phyloP scores from a whole-genome alignment of 2,113 vertebrate genomes.

The Elachura formosa region DNA sequence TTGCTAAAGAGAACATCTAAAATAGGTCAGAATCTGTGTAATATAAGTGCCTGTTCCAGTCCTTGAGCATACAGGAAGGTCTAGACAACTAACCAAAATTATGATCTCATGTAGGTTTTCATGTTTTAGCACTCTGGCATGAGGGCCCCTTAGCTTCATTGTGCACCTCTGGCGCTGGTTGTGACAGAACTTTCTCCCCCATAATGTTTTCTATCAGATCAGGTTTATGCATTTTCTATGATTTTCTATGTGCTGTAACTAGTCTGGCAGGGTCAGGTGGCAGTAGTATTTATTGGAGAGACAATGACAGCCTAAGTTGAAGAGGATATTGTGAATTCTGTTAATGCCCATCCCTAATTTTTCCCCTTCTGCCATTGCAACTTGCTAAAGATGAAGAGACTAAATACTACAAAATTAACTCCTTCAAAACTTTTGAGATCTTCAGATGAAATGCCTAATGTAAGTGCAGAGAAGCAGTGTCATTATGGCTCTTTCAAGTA shows the following conservation, averaged over 20 bases:
- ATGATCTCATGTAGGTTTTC: background rate
- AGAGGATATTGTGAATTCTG: background rate
- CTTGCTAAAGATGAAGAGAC: background rate
- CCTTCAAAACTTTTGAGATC: background rate
- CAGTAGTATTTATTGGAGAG: background rate
- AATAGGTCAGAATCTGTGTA: background rate
- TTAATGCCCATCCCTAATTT: background rate
- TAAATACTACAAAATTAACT: background rate
- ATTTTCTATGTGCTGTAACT: background rate
- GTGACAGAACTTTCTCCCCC: background rate
- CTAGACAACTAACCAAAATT: background rate
- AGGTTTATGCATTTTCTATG: background rate
- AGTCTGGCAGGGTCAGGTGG: background rate
- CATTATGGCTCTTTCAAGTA: background rate
- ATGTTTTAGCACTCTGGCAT: background rate
- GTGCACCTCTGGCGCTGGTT: background rate
- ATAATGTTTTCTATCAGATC: background rate
- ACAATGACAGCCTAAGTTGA: background rate
- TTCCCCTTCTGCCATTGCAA: background rate
- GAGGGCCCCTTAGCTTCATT: background rate
- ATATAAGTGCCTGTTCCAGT: background rate
- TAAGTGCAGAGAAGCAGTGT: background rate
- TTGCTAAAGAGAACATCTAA: background rate
- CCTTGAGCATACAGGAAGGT: background rate
- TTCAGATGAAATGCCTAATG: background rate